Evolutionary conservation across 2,797 vertebrate genomes (phyloP), one percentile per base, ranked within the genome.

Genomic region (Siniperca scherzeri): DNA sequence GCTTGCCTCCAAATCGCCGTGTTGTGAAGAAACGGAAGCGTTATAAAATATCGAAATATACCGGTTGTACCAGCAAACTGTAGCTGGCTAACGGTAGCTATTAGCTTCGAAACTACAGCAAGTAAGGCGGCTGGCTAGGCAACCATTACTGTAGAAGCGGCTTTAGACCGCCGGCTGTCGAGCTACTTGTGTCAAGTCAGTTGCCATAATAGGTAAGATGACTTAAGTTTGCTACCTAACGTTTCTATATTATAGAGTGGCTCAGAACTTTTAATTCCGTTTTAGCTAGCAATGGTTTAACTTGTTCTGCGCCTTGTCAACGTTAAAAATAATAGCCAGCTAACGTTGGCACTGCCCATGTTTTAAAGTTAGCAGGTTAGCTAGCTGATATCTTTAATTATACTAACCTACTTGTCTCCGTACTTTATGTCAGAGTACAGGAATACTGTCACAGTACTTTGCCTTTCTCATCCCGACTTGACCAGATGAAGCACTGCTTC

Each of bases 31-130:
- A 80, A 85, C 76, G 33, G 82, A 76, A 22, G 62, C 78, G 80
- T 85, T 85, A 81, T 82, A 88, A 82, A 89, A 86, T 50, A 61
- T 67, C 25, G 77, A 89, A 84, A 94, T 88, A 86, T 60, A 92
- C 94, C 95, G 96, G 95, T 87, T 93, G 88, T 91, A 72, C 14
- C 88, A 88, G 90, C 86, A 87, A 91, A 94, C 88, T 90, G 81
- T 77, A 87, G 90, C 87, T 79, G 90, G 92, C 90, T 91, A 90
- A 83, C 89, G 68, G 65, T 77, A 83, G 92, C 87, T 73, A 12
- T 70, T 92, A 92, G 92, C 94, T 88, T 66, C 77, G 60, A 56
- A 67, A 84, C 84, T 73, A 64, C 80, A 80, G 83, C 82, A 80
- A 90, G 87, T 78, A 64, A 88, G 73, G 85, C 86, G 87, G 79